These are phyloP conservation scores for Hyles euphorbiae DNA, from an alignment of 1,140 invertebrate species.

Conservation along the genomic window DNA sequence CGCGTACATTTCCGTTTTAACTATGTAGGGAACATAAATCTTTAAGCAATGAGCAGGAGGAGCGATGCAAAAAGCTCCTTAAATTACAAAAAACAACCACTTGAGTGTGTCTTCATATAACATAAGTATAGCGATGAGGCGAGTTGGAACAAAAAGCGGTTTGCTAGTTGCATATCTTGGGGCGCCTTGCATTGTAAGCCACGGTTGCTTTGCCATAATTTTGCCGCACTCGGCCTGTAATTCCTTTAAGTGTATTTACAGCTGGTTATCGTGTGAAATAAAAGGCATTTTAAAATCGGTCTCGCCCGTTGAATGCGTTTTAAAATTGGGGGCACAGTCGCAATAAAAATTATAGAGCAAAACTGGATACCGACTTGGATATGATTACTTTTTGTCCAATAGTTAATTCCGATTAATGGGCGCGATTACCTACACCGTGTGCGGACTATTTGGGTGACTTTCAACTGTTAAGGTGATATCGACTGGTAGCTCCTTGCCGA, in stretches of 20 bases:
- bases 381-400: constrained; percentile 13
- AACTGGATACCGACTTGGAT: constrained; percentile 6
- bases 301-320: constrained; percentile 21
- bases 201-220: constrained; percentile 33
- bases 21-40: constrained; percentile 2
- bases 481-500: no score
- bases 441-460: no score
- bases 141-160: constrained; percentile 38
- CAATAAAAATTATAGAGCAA: constrained; percentile 10
- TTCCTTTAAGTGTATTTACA: constrained; percentile 21
- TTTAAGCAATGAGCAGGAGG: constrained; percentile 6
- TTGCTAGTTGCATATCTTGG: constrained; percentile 10
- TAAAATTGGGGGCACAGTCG: constrained; percentile 14
- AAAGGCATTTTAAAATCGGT: constrained; percentile 30
- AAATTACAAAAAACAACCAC: constrained; percentile 1
- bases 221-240: constrained; percentile 16
- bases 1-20: no score
- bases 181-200: constrained; percentile 33
- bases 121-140: constrained; percentile 1
- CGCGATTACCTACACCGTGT: no score
- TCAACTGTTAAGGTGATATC: no score
- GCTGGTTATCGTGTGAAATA: constrained; percentile 29
- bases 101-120: constrained; percentile 4
- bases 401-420: no score
- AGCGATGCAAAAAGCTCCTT: constrained; percentile 6